Percentiles rank a stretch among this genome's conserved stretches.
Conservation (phyloP, 2,888 invertebrate genomes). For the Boloria selene region DNA sequence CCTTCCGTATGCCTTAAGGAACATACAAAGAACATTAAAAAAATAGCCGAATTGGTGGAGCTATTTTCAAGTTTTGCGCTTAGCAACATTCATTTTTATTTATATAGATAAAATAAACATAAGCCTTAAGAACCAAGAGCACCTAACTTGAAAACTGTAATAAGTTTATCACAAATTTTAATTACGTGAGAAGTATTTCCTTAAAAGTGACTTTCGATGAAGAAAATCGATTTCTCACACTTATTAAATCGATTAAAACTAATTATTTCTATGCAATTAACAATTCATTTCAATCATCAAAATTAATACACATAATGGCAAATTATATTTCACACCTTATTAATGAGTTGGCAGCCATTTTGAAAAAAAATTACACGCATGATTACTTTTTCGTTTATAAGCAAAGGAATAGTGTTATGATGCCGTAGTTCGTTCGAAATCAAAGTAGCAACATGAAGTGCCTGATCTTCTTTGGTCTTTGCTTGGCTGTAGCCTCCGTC, state of each 20-base stretch:
- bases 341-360: conserved; percentile 27
- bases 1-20: too few relatives aligned
- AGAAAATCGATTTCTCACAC: conserved; percentile 2
- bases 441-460: conserved; percentile 34
- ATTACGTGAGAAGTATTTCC: background rate
- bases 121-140: too few relatives aligned
- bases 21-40: too few relatives aligned
- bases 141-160: too few relatives aligned
- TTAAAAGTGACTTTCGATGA: background rate
- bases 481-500: conserved; percentile 31
- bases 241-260: conserved; percentile 12
- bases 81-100: too few relatives aligned
- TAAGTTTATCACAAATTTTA: background rate
- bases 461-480: conserved; percentile 30
- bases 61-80: too few relatives aligned
- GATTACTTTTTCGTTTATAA: conserved; percentile 24
- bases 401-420: background rate
- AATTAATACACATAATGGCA: conserved; percentile 2
- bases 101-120: too few relatives aligned
- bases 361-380: conserved; percentile 26
- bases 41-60: too few relatives aligned
- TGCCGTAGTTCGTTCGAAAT: conserved; percentile 24
- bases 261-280: background rate
- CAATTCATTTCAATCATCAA: background rate
- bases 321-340: conserved; percentile 23